Evolutionary conservation across 2,797 vertebrate genomes (phyloP).

Genomic region (Premnoplex brunnescens): DNA sequence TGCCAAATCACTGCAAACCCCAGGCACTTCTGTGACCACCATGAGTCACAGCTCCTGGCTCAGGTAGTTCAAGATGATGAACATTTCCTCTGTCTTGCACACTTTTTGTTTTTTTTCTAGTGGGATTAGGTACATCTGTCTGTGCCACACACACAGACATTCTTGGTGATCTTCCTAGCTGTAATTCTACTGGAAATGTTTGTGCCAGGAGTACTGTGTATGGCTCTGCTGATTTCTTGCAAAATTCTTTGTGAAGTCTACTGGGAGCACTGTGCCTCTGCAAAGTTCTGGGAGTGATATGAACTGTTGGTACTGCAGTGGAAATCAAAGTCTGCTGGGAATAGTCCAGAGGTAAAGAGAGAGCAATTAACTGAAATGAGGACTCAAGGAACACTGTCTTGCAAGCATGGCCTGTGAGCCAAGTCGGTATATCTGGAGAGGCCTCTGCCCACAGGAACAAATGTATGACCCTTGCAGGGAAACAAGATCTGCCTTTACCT

Average conservation of each 20-base stretch:
- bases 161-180: neutral
- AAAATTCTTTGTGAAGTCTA: neutral
- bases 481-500: neutral
- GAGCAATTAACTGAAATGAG: neutral
- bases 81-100: neutral
- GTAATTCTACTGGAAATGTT: neutral
- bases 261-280: neutral
- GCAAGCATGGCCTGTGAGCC: neutral
- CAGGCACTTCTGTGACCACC: neutral
- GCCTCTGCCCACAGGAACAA: neutral
- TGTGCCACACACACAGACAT: neutral
- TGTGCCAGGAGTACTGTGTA: neutral
- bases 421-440: neutral
- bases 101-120: neutral
- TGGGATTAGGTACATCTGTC: neutral
- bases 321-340: constrained; percentile 2
- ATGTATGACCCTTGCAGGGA: neutral
- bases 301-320: neutral
- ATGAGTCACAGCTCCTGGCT: neutral
- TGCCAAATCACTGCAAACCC: neutral
- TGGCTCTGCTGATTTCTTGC: neutral
- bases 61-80: neutral
- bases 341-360: neutral
- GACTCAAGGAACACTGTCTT: neutral
- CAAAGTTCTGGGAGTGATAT: neutral